phyloP scores from a whole-genome alignment of 2,797 vertebrate genomes.

The Hypotaenidia philippensis region DNA sequence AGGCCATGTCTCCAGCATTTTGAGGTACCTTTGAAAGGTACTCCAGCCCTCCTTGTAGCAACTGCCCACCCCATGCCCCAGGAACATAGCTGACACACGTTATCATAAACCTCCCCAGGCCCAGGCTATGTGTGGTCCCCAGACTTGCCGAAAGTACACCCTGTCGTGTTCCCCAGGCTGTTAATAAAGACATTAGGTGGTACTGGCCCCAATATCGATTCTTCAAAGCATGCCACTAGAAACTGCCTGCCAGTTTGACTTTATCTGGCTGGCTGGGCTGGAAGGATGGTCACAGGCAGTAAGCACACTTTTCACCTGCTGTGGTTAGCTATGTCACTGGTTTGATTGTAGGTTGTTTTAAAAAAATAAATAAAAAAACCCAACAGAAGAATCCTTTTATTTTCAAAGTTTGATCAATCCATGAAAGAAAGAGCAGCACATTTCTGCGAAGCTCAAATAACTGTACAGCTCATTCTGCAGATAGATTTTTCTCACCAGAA shows the following conservation, averaged over 20 bases:
- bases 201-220: not conserved
- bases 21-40: not conserved
- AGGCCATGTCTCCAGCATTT: not conserved
- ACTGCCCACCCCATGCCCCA: too few species aligned
- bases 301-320: not conserved
- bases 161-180: not conserved
- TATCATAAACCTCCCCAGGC: not conserved
- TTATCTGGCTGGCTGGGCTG: not conserved
- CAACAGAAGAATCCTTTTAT: slow-evolving; percentile 60
- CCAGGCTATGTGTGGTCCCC: not conserved
- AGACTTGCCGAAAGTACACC: not conserved
- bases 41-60: not conserved
- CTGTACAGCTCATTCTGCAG: slow-evolving; percentile 51
- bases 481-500: slow-evolving; percentile 26
- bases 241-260: not conserved
- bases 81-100: accelerated
- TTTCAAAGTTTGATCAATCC: slow-evolving; percentile 41
- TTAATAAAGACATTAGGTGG: not conserved
- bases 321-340: not conserved
- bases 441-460: slow-evolving; percentile 54
- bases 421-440: slow-evolving; percentile 65
- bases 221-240: not conserved
- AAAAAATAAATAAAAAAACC: not conserved
- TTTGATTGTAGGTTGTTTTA: not conserved
- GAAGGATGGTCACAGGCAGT: not conserved